phyloP scores from a whole-genome alignment of 2,797 vertebrate genomes.

The Thaleichthys pacificus region DNA sequence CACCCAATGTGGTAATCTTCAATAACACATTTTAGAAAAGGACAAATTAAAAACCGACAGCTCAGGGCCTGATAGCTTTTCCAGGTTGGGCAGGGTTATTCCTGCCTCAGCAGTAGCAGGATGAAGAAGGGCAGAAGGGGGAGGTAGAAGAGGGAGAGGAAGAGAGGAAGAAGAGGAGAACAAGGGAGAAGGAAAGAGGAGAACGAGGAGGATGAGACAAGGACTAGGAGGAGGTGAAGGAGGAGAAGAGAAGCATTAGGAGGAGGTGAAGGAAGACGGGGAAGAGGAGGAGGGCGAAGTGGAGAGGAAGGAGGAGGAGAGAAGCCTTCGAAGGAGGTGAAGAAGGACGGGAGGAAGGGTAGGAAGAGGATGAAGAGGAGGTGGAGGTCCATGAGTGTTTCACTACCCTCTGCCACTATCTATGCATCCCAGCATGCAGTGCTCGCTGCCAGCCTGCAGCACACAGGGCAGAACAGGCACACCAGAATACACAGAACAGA shows the following conservation, averaged over 20 bases:
- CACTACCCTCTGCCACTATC: slow-evolving; percentile 23
- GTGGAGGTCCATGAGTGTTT: slow-evolving; percentile 20
- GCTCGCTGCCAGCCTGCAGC: slow-evolving; percentile 17
- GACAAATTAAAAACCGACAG: slow-evolving; percentile 66
- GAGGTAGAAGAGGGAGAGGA: background rate
- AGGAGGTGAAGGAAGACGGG: background rate
- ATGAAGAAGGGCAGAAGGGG: slow-evolving; percentile 29
- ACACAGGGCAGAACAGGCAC: background rate
- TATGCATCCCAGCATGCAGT: slow-evolving; percentile 2
- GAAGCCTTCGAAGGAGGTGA: background rate
- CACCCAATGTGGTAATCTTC: slow-evolving; percentile 46
- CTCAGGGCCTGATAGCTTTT: slow-evolving; percentile 70
- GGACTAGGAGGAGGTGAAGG: background rate
- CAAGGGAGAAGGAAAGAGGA: background rate
- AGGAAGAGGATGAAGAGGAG: slow-evolving; percentile 24
- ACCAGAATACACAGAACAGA: background rate
- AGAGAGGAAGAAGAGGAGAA: slow-evolving; percentile 4
- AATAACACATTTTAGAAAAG: slow-evolving; percentile 51
- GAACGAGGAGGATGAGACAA: background rate
- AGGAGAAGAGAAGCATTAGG: background rate
- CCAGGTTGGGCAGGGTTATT: slow-evolving; percentile 60
- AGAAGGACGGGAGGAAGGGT: background rate
- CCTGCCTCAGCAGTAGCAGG: slow-evolving; percentile 58
- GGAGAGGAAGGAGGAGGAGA: background rate
- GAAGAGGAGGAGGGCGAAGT: background rate